Evolutionary conservation across 2,113 vertebrate species (phyloP).

Genomic region (Gorsachius goisagi): DNA sequence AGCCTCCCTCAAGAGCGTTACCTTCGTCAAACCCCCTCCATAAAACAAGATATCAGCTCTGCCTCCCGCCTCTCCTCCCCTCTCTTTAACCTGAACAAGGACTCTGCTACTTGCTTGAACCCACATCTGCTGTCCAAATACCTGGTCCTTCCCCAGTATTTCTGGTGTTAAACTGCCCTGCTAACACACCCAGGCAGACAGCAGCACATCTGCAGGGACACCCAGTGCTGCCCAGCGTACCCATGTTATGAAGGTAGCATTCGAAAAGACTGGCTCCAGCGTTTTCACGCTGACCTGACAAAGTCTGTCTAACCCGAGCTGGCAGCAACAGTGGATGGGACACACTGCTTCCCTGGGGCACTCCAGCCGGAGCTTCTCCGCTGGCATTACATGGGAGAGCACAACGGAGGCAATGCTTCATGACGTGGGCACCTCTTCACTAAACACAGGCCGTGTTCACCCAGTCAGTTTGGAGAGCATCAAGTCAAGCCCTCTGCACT

Average conservation of each 20-base stretch:
- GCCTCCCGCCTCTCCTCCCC: not conserved
- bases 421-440: not conserved
- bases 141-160: not conserved
- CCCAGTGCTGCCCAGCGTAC: not conserved
- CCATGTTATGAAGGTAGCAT: not conserved
- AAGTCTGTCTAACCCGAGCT: not conserved
- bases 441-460: not conserved
- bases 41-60: not conserved
- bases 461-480: not conserved
- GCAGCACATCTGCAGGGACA: not conserved
- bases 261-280: not conserved
- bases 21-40: not conserved
- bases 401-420: rapidly evolving
- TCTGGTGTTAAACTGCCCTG: rapidly evolving
- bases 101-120: not conserved
- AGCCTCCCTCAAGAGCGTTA: rapidly evolving
- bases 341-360: not conserved
- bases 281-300: rapidly evolving
- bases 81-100: not conserved
- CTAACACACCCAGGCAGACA: not conserved
- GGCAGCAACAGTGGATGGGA: not conserved
- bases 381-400: not conserved
- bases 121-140: not conserved
- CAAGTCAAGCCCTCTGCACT: not conserved
- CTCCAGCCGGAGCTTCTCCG: rapidly evolving